Evolutionary conservation across 2,797 vertebrate genomes (phyloP).

Genomic region (Rhinophrynus dorsalis): DNA sequence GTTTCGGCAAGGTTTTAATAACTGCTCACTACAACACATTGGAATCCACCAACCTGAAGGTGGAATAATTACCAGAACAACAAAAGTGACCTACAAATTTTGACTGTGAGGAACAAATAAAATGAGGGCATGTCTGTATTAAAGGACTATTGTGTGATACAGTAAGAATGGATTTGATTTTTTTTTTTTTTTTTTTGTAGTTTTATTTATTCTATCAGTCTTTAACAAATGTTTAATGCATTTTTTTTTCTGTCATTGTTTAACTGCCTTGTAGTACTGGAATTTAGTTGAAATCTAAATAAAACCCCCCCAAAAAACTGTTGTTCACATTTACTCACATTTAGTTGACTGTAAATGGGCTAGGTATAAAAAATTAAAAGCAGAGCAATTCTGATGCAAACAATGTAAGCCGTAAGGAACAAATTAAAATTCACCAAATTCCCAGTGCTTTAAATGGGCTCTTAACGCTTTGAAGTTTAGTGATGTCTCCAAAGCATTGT

Average conservation of each 20-base stretch:
- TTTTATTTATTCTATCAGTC: slow-evolving; percentile 84
- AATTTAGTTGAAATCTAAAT: slow-evolving; percentile 88
- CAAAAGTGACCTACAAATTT: slow-evolving; percentile 74
- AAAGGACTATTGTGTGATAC: slow-evolving; percentile 70
- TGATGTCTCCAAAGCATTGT: too few species aligned
- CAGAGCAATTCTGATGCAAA: too few species aligned
- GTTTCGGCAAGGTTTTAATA: slow-evolving; percentile 80
- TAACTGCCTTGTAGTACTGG: slow-evolving; percentile 88
- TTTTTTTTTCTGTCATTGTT: slow-evolving; percentile 79
- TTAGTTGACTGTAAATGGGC: too few species aligned
- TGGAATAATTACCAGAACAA: slow-evolving; percentile 77
- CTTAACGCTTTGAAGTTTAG: too few species aligned
- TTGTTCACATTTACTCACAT: too few species aligned
- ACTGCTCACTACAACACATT: slow-evolving; percentile 72
- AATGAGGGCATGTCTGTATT: slow-evolving; percentile 76
- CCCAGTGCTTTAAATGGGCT: too few species aligned
- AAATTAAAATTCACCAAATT: too few species aligned
- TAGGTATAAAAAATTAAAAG: too few species aligned
- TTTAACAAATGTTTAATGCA: slow-evolving; percentile 90
- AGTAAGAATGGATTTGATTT: slow-evolving; percentile 81
- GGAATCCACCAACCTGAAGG: slow-evolving; percentile 71
- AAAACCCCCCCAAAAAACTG: too few species aligned
- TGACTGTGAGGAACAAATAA: slow-evolving; percentile 74
- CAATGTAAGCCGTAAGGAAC: too few species aligned
- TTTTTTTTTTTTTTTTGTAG: slow-evolving; percentile 79